Conservation (phyloP, 1,140 invertebrate species). For the Papilio polytes region DNA sequence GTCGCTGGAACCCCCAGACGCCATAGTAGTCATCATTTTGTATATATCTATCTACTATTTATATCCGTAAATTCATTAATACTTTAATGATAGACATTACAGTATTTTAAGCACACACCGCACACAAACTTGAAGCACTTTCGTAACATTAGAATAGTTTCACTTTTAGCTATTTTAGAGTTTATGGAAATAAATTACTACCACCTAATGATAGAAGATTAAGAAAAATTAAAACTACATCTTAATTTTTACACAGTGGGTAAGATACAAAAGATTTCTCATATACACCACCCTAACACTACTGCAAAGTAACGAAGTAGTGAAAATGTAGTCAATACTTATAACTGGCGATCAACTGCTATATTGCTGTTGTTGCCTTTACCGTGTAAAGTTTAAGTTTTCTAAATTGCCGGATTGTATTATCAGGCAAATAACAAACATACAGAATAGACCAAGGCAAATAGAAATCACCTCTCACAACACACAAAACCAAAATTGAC, state of each 20-base stretch:
- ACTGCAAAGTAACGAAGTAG: background rate
- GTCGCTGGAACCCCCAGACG: slow-evolving; percentile 79
- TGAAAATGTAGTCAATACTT: background rate
- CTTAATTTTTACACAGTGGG: background rate
- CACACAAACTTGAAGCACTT: background rate
- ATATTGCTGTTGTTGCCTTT: background rate
- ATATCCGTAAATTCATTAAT: background rate
- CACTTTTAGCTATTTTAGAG: background rate
- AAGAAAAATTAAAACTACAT: background rate
- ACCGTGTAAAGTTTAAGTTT: background rate
- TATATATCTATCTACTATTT: slow-evolving; percentile 7
- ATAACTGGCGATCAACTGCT: background rate
- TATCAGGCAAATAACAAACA: background rate
- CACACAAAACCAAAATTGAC: background rate
- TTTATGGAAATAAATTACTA: background rate
- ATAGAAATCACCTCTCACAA: background rate
- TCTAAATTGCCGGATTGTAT: background rate
- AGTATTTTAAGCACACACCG: background rate
- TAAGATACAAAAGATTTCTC: background rate
- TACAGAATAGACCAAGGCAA: background rate
- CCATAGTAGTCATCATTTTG: slow-evolving; percentile 76
- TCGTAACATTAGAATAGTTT: background rate
- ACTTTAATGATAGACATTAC: background rate
- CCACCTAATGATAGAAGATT: background rate
- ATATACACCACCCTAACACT: background rate